phyloP scores from a whole-genome alignment of 2,888 invertebrate genomes.

The Tinea pellionella region DNA sequence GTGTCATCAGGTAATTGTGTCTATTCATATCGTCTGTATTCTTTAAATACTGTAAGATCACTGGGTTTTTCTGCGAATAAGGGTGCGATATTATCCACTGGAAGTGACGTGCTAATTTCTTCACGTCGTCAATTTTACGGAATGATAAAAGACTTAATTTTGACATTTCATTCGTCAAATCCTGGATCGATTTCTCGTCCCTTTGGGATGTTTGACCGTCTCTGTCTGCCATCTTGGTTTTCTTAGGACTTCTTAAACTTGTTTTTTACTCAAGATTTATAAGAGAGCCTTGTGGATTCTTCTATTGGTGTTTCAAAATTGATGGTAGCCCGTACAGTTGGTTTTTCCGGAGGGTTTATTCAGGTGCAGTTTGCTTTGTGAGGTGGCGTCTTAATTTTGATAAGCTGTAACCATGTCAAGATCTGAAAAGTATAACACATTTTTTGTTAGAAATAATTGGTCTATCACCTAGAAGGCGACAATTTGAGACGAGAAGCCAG shows the following conservation, averaged over 20 bases:
- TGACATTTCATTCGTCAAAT: constrained; percentile 32
- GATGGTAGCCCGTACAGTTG: constrained; percentile 3
- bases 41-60: constrained; percentile 37
- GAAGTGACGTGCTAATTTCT: constrained; percentile 48
- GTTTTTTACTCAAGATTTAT: background rate
- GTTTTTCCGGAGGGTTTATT: background rate
- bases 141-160: constrained; percentile 50
- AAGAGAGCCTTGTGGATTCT: background rate
- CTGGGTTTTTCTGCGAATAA: constrained; percentile 34
- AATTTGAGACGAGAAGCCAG: too few relatives aligned
- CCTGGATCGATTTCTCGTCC: constrained; percentile 24
- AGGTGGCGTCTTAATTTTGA: constrained; percentile 18
- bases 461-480: too few relatives aligned
- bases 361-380: background rate
- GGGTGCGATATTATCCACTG: constrained; percentile 44
- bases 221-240: background rate
- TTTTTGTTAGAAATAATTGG: background rate
- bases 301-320: background rate
- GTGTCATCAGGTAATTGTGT: constrained; percentile 40
- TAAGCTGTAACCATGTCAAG: constrained; percentile 51
- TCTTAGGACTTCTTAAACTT: background rate
- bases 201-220: background rate
- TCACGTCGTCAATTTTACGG: constrained; percentile 49
- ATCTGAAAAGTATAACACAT: constrained; percentile 53
- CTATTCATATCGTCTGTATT: constrained; percentile 43